Evolutionary conservation across 2,113 vertebrate genomes (phyloP).

Genomic region (Antechinus flavipes): DNA sequence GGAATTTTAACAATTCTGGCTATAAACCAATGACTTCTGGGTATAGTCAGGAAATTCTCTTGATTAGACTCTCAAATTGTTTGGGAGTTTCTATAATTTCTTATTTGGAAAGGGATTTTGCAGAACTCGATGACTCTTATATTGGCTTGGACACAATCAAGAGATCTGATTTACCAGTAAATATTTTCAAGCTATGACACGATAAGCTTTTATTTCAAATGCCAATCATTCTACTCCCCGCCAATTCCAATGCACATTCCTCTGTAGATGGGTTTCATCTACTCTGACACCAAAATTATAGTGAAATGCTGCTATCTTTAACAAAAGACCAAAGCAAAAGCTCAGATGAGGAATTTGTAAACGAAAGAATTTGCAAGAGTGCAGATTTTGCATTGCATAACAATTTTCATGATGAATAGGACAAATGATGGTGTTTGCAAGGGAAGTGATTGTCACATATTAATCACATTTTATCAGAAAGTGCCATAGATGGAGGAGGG

Average conservation of each 20-base stretch:
- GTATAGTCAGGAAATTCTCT: slow-evolving; percentile 19
- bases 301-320: slow-evolving; percentile 40
- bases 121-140: slow-evolving; percentile 16
- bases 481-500: not conserved
- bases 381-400: not conserved
- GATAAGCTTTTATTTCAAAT: slow-evolving; percentile 64
- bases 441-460: not conserved
- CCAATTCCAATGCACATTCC: slow-evolving; percentile 27
- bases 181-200: slow-evolving; percentile 30
- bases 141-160: slow-evolving; percentile 27
- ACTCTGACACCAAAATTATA: slow-evolving; percentile 59
- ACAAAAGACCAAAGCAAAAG: slow-evolving; percentile 57
- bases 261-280: slow-evolving; percentile 45
- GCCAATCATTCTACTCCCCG: slow-evolving; percentile 17
- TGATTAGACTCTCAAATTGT: slow-evolving; percentile 52
- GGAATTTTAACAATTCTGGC: slow-evolving; percentile 20
- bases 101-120: slow-evolving; percentile 16
- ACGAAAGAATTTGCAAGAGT: slow-evolving; percentile 12
- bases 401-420: not conserved
- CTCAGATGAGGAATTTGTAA: slow-evolving; percentile 45
- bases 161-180: slow-evolving; percentile 62
- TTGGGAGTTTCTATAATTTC: slow-evolving; percentile 52
- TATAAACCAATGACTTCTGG: not conserved
- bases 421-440: rapidly evolving
- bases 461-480: not conserved